These are phyloP conservation scores for Ditula angustiorana DNA, from an alignment of 2,888 invertebrate genomes.

Conservation along the genomic window DNA sequence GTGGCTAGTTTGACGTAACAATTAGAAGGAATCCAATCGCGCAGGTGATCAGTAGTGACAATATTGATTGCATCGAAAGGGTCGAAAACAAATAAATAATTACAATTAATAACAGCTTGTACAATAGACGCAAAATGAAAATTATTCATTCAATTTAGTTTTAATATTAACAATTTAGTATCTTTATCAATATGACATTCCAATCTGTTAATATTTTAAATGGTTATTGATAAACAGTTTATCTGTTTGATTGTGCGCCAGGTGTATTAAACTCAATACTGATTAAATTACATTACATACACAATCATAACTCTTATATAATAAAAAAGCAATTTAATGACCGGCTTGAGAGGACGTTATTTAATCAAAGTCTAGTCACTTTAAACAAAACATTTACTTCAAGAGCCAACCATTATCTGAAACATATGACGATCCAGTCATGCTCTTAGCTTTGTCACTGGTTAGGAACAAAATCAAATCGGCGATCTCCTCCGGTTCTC, in stretches of 20 bases:
- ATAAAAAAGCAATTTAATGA: not conserved
- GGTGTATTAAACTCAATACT: no score
- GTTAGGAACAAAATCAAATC: constrained; percentile 29
- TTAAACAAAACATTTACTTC: not conserved
- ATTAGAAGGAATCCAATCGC: no score
- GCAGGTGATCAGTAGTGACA: no score
- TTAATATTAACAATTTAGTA: no score
- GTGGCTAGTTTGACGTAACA: no score
- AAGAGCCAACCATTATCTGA: constrained; percentile 6
- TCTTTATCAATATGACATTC: not conserved
- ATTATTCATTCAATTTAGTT: no score
- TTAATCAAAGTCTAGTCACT: not conserved
- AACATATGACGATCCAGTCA: constrained; percentile 30
- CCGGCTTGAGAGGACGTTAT: not conserved
- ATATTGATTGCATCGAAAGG: no score
- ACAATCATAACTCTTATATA: no score
- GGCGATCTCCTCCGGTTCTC: constrained; percentile 30
- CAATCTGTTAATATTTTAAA: not conserved
- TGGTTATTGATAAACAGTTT: not conserved
- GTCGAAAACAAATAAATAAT: no score
- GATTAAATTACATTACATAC: no score
- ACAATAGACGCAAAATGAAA: no score
- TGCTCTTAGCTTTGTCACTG: constrained; percentile 37
- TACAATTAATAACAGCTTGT: no score
- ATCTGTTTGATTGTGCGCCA: not conserved